Percentiles rank a stretch among this genome's conserved stretches.
phyloP scores from a whole-genome alignment of 2,797 vertebrate species.

The Corythornis leucogaster region DNA sequence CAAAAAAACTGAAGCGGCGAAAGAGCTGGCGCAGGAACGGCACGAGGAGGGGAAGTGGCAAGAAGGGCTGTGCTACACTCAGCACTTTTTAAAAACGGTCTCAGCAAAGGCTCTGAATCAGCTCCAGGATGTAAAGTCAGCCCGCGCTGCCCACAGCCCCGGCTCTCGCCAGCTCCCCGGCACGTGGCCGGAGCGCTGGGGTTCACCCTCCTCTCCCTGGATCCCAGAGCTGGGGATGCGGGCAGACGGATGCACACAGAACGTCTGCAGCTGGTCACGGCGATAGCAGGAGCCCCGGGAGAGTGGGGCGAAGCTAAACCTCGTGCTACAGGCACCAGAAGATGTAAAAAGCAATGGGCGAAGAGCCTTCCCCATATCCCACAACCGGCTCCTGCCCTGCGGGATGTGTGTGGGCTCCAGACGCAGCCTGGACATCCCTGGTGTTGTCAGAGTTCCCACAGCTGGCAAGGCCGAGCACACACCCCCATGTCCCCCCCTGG shows the following conservation, averaged over 20 bases:
- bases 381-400: neutral
- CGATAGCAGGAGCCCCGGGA: accelerated
- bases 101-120: conserved; percentile 51
- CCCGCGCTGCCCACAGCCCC: neutral
- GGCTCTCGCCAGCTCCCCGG: neutral
- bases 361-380: neutral
- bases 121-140: conserved; percentile 51
- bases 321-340: neutral
- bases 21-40: conserved; percentile 36
- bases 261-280: neutral
- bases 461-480: accelerated
- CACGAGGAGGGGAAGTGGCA: conserved; percentile 60
- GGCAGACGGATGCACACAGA: neutral
- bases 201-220: neutral
- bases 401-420: accelerated
- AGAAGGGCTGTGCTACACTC: conserved; percentile 55
- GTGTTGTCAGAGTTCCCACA: neutral
- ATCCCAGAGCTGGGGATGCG: neutral
- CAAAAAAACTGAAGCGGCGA: neutral
- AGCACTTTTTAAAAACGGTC: conserved; percentile 56
- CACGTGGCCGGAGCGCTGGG: neutral
- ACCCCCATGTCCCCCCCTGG: accelerated
- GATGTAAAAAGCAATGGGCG: neutral
- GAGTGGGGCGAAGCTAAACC: neutral
- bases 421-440: neutral